phyloP scores from a whole-genome alignment of 2,888 invertebrate species.

The Drosophila mercatorum region DNA sequence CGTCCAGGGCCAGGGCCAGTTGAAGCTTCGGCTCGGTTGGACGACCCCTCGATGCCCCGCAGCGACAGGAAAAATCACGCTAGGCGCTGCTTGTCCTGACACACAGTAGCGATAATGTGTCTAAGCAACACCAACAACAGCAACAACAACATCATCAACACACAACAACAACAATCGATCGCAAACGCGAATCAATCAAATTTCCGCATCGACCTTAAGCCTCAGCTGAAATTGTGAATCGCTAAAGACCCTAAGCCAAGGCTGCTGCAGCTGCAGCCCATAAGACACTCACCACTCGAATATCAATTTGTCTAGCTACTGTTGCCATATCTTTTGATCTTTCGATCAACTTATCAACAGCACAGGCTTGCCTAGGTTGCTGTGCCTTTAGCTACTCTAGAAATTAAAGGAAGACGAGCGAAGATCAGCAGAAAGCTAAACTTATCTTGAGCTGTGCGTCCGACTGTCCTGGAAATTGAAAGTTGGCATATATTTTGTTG shows the following conservation, averaged over 20 bases:
- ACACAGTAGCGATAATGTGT: slow-evolving; percentile 70
- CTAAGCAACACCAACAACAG: slow-evolving; percentile 48
- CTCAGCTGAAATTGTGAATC: slow-evolving; percentile 20
- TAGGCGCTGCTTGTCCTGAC: slow-evolving; percentile 72
- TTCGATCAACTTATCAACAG: no score
- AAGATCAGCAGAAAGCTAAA: neutral
- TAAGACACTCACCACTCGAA: neutral
- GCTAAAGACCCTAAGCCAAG: neutral
- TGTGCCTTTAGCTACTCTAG: neutral
- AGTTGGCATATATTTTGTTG: no score
- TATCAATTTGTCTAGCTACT: neutral
- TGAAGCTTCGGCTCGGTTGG: slow-evolving; percentile 38
- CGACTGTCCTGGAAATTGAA: no score
- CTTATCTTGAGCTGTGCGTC: no score
- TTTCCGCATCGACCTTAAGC: slow-evolving; percentile 8
- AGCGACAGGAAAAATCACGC: slow-evolving; percentile 74
- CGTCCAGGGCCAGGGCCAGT: slow-evolving; percentile 30
- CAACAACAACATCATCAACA: slow-evolving; percentile 26
- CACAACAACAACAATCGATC: slow-evolving; percentile 33
- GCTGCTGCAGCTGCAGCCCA: neutral
- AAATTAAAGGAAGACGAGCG: neutral
- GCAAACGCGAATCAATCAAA: slow-evolving; percentile 47
- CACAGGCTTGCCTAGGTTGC: neutral
- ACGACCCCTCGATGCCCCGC: slow-evolving; percentile 55
- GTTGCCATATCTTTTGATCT: neutral